These are phyloP conservation scores for Hestina assimilis DNA, from an alignment of 1,140 invertebrate species.

Conservation along the genomic window DNA sequence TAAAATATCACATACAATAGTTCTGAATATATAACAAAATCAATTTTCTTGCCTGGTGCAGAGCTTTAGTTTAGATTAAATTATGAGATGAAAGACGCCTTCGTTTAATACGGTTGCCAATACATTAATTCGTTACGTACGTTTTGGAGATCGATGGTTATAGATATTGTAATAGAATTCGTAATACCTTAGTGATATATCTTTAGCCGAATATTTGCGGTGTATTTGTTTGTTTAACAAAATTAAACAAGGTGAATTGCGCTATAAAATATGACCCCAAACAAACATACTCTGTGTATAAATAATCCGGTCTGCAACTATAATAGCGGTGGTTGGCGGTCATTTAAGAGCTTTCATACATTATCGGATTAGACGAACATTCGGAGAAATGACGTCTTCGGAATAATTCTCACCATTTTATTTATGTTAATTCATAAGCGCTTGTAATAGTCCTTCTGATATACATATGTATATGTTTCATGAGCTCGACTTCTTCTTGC, in stretches of 20 bases:
- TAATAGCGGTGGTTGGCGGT: not conserved
- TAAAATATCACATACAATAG: too few relatives aligned
- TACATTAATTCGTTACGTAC: conserved; percentile 2
- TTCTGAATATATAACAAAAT: not conserved
- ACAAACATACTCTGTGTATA: conserved; percentile 6
- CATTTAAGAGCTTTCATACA: not conserved
- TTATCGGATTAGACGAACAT: not conserved
- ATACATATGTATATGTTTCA: too few relatives aligned
- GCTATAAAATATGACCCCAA: conserved; percentile 18
- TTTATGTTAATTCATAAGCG: too few relatives aligned
- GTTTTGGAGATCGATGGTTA: not conserved
- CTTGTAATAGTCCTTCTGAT: too few relatives aligned
- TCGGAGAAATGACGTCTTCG: not conserved
- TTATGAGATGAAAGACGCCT: not conserved
- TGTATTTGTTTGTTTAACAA: not conserved
- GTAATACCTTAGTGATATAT: not conserved
- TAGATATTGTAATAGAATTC: not conserved
- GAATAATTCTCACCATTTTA: too few relatives aligned
- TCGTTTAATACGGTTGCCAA: conserved; percentile 7
- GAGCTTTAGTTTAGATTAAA: not conserved
- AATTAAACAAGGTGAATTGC: conserved; percentile 20
- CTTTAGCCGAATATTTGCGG: not conserved
- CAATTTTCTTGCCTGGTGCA: not conserved
- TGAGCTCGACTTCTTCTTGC: too few relatives aligned
- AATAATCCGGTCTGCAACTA: conserved; percentile 12